phyloP scores from a whole-genome alignment of 2,888 invertebrate genomes.

The Parnassius orleans region DNA sequence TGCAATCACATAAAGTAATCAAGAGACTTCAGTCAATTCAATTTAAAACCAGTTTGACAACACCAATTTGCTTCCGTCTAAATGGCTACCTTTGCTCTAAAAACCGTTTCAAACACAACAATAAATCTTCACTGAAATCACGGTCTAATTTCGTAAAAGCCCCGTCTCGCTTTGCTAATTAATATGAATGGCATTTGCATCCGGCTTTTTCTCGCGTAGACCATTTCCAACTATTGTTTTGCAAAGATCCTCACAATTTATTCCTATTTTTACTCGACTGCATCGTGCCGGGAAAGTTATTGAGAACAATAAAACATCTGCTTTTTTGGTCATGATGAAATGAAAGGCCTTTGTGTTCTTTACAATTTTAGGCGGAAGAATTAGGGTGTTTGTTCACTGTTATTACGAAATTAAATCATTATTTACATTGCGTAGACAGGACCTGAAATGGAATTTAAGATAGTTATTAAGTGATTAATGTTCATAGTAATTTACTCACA shows the following conservation, averaged over 20 bases:
- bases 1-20: slow-evolving; percentile 57
- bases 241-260: slow-evolving; percentile 79
- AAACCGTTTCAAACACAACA: slow-evolving; percentile 79
- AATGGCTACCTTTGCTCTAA: slow-evolving; percentile 77
- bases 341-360: slow-evolving; percentile 55
- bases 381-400: slow-evolving; percentile 37
- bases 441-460: too few relatives aligned
- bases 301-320: slow-evolving; percentile 66
- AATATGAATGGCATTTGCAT: slow-evolving; percentile 81
- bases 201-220: slow-evolving; percentile 79
- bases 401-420: slow-evolving; percentile 22
- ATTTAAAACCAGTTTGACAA: slow-evolving; percentile 72
- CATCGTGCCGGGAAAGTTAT: slow-evolving; percentile 60
- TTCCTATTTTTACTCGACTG: slow-evolving; percentile 73
- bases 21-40: slow-evolving; percentile 69
- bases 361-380: slow-evolving; percentile 35
- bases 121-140: slow-evolving; percentile 80
- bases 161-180: slow-evolving; percentile 81
- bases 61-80: slow-evolving; percentile 73
- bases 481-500: too few relatives aligned
- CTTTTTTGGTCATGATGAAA: slow-evolving; percentile 57
- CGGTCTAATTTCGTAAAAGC: slow-evolving; percentile 81
- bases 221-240: slow-evolving; percentile 80
- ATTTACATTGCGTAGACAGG: slow-evolving; percentile 17
- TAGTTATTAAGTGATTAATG: too few relatives aligned